Evolutionary conservation across 2,888 invertebrate genomes (phyloP), one percentile per base, ranked within the genome.

Genomic region (Mimas tiliae): DNA sequence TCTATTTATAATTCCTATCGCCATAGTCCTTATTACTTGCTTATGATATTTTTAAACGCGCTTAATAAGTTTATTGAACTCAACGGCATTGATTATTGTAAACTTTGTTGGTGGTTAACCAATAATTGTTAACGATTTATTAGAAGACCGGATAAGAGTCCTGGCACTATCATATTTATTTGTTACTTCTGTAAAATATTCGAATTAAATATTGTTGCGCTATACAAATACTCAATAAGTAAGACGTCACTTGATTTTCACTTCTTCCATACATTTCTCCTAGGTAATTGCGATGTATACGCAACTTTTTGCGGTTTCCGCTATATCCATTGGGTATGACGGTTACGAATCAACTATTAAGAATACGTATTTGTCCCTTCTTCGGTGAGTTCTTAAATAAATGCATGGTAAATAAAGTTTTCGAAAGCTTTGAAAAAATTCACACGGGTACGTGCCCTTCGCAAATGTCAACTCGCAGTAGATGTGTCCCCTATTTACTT

Each of bases 221-320:
- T 33, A 6, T 6, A 33, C n/a, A 53, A 27, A 53, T n/a, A 53
- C 7, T 7, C 19, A 58, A 12, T 55, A 50, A 9, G 19, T 8
- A 19, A 58, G 58, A 42, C 19, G 19, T 64, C 42, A 21, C 33
- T 47, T 33, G 34, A 45, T 42, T 12, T 52, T 52, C 45, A 48
- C 52, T 47, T 33, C 53, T 52, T 66, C 62, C 65, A 63, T 62
- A 64, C 66, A 19, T 58, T 65, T 48, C 55, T 65, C 38, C 58
- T 58, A 51, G 33, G 53, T 84, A 85, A 85, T 87, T 86, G 85
- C 84, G 82, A 86, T 78, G 78, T 79, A 86, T 88, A 90, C 82
- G 88, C 90, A 81, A 87, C 83, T 90, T 93, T 91, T 92, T 93
- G 93, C 92, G 93, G 93, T 93, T 93, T 93, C 93, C 91, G 91